Evolutionary conservation across 2,797 vertebrate genomes (phyloP).

Genomic region (Fringilla coelebs): DNA sequence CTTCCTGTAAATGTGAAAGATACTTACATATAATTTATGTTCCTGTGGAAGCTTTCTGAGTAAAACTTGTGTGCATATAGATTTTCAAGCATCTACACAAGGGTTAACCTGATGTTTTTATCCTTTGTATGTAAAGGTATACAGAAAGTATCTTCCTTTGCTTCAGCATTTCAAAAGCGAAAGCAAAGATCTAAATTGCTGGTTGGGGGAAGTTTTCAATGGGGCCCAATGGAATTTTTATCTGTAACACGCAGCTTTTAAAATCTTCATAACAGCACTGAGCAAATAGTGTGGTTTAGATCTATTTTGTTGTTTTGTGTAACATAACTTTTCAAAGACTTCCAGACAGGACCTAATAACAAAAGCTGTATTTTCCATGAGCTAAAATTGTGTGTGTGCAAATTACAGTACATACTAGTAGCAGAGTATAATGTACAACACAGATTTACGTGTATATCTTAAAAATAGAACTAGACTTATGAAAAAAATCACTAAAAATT

Average conservation of each 20-base stretch:
- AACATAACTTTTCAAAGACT: background rate
- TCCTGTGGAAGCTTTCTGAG: background rate
- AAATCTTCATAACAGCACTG: background rate
- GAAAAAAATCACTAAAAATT: background rate
- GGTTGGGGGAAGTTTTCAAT: background rate
- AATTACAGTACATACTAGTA: background rate
- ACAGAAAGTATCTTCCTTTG: background rate
- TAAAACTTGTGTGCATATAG: background rate
- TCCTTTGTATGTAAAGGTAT: background rate
- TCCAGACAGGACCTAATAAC: background rate
- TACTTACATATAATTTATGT: background rate
- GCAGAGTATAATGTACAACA: background rate
- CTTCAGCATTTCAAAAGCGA: background rate
- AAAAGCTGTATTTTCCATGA: background rate
- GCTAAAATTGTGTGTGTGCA: background rate
- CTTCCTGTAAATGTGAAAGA: background rate
- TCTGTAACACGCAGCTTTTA: background rate
- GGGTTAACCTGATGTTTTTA: background rate
- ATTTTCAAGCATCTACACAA: background rate
- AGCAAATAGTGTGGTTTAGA: background rate
- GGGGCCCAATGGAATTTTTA: background rate
- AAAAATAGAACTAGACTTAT: background rate
- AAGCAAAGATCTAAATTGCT: background rate
- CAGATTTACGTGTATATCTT: background rate
- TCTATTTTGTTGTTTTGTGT: background rate